A percentile compares a stretch with the other conserved stretches of the same genome.
Evolutionary conservation across 2,888 invertebrate species (phyloP).

Genomic region (Trissolcus japonicus): DNA sequence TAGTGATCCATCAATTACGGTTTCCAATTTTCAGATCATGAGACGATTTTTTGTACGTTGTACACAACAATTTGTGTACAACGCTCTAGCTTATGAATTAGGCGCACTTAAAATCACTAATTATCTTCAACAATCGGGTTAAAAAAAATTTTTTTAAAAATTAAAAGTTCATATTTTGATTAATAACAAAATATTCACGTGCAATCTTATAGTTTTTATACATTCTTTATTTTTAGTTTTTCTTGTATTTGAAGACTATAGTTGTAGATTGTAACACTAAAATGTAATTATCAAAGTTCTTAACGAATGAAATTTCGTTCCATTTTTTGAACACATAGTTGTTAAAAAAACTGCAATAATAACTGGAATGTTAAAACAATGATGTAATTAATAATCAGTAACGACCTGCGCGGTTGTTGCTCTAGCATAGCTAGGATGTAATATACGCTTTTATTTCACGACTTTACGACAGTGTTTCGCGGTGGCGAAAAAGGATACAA

Average conservation of each 20-base stretch:
- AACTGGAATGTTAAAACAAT: no score
- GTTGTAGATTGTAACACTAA: no score
- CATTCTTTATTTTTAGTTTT: no score
- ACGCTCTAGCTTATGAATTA: not conserved
- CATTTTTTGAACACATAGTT: no score
- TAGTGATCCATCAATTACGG: conserved; percentile 18
- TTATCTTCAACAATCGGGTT: conserved; percentile 13
- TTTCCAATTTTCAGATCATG: conserved; percentile 15
- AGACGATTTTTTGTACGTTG: not conserved
- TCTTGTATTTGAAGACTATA: no score
- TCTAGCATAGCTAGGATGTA: conserved; percentile 38
- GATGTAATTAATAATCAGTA: conserved; percentile 24
- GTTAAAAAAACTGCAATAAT: not conserved
- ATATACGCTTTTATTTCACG: conserved; percentile 62
- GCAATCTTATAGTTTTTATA: no score
- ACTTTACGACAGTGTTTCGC: conserved; percentile 63
- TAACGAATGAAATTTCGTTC: no score
- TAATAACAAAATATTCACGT: no score
- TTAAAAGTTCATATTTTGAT: no score
- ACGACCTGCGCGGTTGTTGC: conserved; percentile 11
- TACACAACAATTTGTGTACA: no score
- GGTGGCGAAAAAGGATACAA: conserved; percentile 58
- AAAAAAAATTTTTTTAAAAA: not conserved
- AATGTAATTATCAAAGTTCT: no score
- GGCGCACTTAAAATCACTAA: not conserved